Base-by-base conservation (phyloP, 2,888 invertebrate genomes). In the Meiosimyza platycephala region DNA sequence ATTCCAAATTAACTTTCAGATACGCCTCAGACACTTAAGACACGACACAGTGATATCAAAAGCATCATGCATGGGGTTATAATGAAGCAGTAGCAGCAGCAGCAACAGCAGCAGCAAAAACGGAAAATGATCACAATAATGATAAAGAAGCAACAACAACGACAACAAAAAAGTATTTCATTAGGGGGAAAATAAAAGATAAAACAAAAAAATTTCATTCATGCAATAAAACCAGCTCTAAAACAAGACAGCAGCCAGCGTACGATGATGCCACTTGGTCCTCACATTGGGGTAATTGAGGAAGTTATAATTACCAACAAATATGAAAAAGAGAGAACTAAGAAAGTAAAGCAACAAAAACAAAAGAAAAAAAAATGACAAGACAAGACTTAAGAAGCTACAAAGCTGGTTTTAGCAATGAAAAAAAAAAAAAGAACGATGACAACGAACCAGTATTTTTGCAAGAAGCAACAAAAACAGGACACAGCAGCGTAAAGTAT, bases 241-340 rank as follows among this genome's bases (percentile, higher is more conserved):
- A 33, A 16, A 12, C 47, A 51, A 50, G 33, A 52, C 40, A 16
- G 48, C 18, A 16, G 63, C 18, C 47, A 18, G 48, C 16, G 40
- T 40, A 64, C 28, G 64, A 64, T 11, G 18, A 40, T 40, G 40
- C 40, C 64, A 48, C 47, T 28, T 66, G 52, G 55, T 9, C 40
- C 40, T 40, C 40, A 40, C 40, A 9, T 40, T 40, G 18, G 82
- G 80, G 82, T 85, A 85, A 85, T 86, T 85, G 85, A 85, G 85
- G 86, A 85, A 85, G 86, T 84, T 83, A 85, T 86, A 86, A 81
- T 80, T 80, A 79, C 78, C 75, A 77, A 74, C 74, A 63, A 65
- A 76, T 77, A 40, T 57, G 13, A 55, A 47, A 18, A 16, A 57
- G 48, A 55, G 16, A 16, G 22, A 55, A 55, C 11, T 55, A 55